Evolutionary conservation across 1,140 invertebrate genomes (phyloP).

Genomic region (Trissolcus basalis): DNA sequence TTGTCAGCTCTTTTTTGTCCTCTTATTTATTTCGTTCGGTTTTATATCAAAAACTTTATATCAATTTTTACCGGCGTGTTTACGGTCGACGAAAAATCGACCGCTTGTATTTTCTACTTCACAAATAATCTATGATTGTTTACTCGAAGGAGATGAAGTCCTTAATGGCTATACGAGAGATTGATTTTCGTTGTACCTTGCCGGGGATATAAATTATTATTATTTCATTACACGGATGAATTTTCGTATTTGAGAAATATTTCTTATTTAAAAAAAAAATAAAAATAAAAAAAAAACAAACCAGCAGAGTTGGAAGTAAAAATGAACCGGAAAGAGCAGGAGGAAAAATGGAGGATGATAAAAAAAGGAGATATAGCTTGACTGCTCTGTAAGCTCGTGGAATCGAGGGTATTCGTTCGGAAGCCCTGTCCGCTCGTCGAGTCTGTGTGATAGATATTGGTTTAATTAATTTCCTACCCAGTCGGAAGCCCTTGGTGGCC

Average conservation of each 20-base stretch:
- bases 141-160: not conserved
- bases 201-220: no score
- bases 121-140: slow-evolving; percentile 1
- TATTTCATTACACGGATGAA: no score
- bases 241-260: no score
- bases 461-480: slow-evolving; percentile 66
- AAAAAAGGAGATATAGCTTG: slow-evolving; percentile 7
- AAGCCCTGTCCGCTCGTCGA: slow-evolving; percentile 50
- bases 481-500: slow-evolving; percentile 60
- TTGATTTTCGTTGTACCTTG: not conserved
- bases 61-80: slow-evolving; percentile 15
- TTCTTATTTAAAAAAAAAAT: no score
- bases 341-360: not conserved
- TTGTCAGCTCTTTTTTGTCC: slow-evolving; percentile 33
- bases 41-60: slow-evolving; percentile 49
- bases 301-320: no score
- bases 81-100: not conserved
- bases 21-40: not conserved
- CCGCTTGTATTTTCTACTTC: not conserved
- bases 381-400: slow-evolving; percentile 21
- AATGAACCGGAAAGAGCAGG: not conserved
- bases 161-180: not conserved
- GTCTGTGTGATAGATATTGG: slow-evolving; percentile 54
- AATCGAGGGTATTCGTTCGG: slow-evolving; percentile 54
- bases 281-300: no score